A percentile compares a stretch with the other conserved stretches of the same genome.
These are phyloP conservation scores for Bubalus kerabau DNA, from an alignment of 2,113 vertebrate genomes.

Conservation along the genomic window DNA sequence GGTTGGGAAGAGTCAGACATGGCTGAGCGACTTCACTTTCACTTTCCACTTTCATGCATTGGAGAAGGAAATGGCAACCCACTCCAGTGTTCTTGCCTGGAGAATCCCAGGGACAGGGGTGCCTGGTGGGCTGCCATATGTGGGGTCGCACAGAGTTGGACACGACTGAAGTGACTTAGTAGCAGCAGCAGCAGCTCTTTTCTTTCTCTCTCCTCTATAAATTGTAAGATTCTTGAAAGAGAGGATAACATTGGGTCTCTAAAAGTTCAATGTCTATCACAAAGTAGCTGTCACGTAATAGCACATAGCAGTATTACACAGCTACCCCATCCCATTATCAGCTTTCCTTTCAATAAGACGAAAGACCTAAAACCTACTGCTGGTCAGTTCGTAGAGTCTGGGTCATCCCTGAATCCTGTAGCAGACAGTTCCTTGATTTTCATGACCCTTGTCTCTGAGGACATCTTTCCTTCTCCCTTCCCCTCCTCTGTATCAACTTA, in stretches of 20 bases:
- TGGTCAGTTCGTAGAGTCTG: neutral
- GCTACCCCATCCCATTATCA: neutral
- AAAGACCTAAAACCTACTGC: neutral
- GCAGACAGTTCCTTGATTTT: neutral
- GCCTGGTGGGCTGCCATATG: fast-evolving
- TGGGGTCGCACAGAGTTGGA: too few species aligned
- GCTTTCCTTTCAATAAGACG: neutral
- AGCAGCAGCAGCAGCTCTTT: neutral
- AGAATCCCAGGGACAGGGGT: too few species aligned
- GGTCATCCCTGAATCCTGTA: neutral
- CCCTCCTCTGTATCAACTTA: neutral
- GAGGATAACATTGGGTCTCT: neutral
- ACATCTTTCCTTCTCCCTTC: neutral
- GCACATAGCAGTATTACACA: neutral
- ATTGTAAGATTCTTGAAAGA: neutral
- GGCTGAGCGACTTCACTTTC: too few species aligned
- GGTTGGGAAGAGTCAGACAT: fast-evolving
- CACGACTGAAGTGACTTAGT: fast-evolving
- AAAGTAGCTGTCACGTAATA: neutral
- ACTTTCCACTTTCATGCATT: too few species aligned
- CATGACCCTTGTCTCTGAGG: neutral
- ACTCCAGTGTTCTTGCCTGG: too few species aligned
- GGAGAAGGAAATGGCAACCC: too few species aligned
- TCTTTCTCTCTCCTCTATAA: neutral
- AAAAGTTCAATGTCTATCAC: neutral